A percentile compares a stretch with the other conserved stretches of the same genome.
phyloP scores from a whole-genome alignment of 2,797 vertebrate genomes.

The Acanthurus leucopareius region DNA sequence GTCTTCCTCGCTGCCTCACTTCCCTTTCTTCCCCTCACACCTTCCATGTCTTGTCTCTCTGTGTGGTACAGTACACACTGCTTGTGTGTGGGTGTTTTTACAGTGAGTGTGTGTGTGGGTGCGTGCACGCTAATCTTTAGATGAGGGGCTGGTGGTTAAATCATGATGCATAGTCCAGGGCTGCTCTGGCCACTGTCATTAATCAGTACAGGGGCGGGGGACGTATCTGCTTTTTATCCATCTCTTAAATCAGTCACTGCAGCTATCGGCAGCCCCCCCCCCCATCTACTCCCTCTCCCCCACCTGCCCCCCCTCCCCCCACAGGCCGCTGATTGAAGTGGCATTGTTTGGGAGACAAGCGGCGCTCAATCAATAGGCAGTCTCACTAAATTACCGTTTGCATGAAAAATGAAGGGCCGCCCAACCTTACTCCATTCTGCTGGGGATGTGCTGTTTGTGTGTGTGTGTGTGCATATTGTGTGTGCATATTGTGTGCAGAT shows the following conservation, averaged over 20 bases:
- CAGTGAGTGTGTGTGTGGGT: slow-evolving; percentile 47
- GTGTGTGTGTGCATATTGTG: slow-evolving; percentile 33
- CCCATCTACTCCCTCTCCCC: slow-evolving; percentile 63
- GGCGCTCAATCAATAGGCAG: slow-evolving; percentile 87
- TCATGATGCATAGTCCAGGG: slow-evolving; percentile 92
- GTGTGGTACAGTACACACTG: slow-evolving; percentile 64
- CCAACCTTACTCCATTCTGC: slow-evolving; percentile 83
- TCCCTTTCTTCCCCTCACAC: slow-evolving; percentile 70
- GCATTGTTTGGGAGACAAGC: slow-evolving; percentile 90
- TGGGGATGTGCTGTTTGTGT: slow-evolving; percentile 59
- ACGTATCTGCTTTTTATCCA: slow-evolving; percentile 92
- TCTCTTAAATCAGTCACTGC: slow-evolving; percentile 94
- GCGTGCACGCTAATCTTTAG: slow-evolving; percentile 89
- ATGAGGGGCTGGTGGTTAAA: slow-evolving; percentile 91
- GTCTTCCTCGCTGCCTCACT: slow-evolving; percentile 54
- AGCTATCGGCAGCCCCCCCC: slow-evolving; percentile 88
- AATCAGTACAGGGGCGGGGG: slow-evolving; percentile 91
- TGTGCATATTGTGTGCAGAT: slow-evolving; percentile 58
- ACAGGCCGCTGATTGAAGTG: slow-evolving; percentile 88
- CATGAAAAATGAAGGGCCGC: slow-evolving; percentile 89
- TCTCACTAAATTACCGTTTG: slow-evolving; percentile 90
- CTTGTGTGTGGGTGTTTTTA: slow-evolving; percentile 42
- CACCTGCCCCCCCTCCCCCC: slow-evolving; percentile 74
- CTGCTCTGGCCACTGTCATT: slow-evolving; percentile 91
- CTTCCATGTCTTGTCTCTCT: slow-evolving; percentile 58